These are phyloP conservation scores for Elanoides forficatus DNA, from an alignment of 2,113 vertebrate species.

Conservation along the genomic window DNA sequence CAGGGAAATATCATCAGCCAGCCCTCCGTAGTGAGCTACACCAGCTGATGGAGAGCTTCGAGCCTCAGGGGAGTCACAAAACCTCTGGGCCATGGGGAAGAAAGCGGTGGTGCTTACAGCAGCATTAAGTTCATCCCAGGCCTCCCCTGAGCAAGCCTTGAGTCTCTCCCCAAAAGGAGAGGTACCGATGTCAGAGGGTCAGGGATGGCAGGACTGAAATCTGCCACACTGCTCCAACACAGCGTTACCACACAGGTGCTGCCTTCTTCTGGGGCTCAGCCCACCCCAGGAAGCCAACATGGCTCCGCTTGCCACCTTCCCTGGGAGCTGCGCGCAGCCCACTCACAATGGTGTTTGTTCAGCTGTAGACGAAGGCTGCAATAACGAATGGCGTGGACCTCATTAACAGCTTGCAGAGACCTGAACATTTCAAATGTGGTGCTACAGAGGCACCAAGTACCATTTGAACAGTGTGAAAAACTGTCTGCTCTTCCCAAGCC, in stretches of 20 bases:
- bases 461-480: neutral
- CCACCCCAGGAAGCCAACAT: neutral
- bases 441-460: neutral
- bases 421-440: neutral
- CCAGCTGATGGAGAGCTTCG: neutral
- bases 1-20: neutral
- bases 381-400: neutral
- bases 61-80: neutral
- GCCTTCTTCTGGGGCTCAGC: neutral
- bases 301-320: neutral
- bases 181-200: accelerated
- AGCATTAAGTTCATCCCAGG: neutral
- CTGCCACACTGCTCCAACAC: accelerated
- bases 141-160: neutral
- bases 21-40: neutral
- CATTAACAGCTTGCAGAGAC: neutral
- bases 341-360: accelerated
- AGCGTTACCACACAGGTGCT: neutral
- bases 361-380: neutral
- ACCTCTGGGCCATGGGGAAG: neutral
- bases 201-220: neutral
- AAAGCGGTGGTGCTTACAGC: neutral
- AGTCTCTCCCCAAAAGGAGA: neutral
- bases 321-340: accelerated
- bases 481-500: neutral